Base-by-base conservation (phyloP, 2,797 vertebrate species). In the Gallinago nigripennis region DNA sequence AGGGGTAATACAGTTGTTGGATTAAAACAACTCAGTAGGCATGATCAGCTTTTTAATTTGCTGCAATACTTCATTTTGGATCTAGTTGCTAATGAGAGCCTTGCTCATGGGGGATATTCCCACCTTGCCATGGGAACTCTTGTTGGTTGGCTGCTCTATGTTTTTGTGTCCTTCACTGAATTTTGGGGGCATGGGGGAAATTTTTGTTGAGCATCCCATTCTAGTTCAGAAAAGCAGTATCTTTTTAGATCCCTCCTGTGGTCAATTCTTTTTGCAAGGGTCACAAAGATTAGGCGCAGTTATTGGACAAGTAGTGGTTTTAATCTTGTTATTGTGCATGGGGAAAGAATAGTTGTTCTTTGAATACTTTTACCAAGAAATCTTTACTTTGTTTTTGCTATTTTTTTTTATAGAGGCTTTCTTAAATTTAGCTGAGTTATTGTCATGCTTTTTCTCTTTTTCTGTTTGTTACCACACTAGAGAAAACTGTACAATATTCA, bases 121-220 rank as follows among this genome's bases (percentile, higher is more conserved):
- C 4, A 61, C 78, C 77, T 63, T 86, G 46, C 46, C 9, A 7
- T 6, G 12, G 35, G 35, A 51, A 9, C 63, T 57, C 21, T 33
- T 39, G 3, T 41, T 79, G 64, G 21, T 58, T 76, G 70, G 27
- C 57, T 56, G 2, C 45, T 77, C 17, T n/a, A 1, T 0, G 0
- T 39, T 61, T 45, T 18, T 12, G 21, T 28, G 27, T 54, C 46
- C 28, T 88, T 89, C 4, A 0, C 24, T 51, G 61, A 0, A 0
- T 66, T 76, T 80, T 54, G 45, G 39, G n/a, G 39, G 1, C 0
- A 0, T 8, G 9, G 30, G 41, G 23, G 58, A 37, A 61, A 43
- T 4, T 66, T 54, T 66, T 77, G n/a, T 45, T 43, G 50, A 73
- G 27, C 46, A 24, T 66, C 39, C 50, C 43, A 23, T 63, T 56